phyloP scores from a whole-genome alignment of 2,113 vertebrate species.

The Anhinga rufa region DNA sequence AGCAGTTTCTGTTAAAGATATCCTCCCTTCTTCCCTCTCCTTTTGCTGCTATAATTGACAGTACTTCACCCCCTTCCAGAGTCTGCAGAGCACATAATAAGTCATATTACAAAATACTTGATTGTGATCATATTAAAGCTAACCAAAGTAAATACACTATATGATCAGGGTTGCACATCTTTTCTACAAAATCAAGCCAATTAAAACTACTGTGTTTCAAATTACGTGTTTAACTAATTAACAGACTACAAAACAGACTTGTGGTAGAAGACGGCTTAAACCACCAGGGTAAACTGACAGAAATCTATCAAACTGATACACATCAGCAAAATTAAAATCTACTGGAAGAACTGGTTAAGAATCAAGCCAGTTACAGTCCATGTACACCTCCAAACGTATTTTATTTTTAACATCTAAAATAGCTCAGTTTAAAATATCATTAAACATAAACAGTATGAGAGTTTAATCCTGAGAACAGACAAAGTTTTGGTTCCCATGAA shows the following conservation, averaged over 20 bases:
- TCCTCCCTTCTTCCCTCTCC: background rate
- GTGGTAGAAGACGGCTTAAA: background rate
- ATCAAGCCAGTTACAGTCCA: background rate
- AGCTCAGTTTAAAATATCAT: background rate
- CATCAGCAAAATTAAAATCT: background rate
- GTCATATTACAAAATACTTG: background rate
- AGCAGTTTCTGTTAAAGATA: background rate
- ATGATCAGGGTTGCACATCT: background rate
- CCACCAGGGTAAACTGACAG: background rate
- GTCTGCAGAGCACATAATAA: background rate
- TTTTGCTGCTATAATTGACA: background rate
- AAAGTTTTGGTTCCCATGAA: background rate
- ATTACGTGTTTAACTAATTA: background rate
- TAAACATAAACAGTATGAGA: background rate
- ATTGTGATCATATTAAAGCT: background rate
- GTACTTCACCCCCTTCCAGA: background rate
- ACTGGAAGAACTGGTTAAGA: background rate
- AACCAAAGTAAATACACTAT: background rate
- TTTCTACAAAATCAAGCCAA: background rate
- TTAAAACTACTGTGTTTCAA: background rate
- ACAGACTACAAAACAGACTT: background rate
- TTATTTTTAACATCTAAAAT: background rate
- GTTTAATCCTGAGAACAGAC: background rate
- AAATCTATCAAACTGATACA: background rate
- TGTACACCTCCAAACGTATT: background rate